Percentiles rank a stretch among this genome's conserved stretches.
phyloP scores from a whole-genome alignment of 2,797 vertebrate species.

The Glyptemys insculpta region DNA sequence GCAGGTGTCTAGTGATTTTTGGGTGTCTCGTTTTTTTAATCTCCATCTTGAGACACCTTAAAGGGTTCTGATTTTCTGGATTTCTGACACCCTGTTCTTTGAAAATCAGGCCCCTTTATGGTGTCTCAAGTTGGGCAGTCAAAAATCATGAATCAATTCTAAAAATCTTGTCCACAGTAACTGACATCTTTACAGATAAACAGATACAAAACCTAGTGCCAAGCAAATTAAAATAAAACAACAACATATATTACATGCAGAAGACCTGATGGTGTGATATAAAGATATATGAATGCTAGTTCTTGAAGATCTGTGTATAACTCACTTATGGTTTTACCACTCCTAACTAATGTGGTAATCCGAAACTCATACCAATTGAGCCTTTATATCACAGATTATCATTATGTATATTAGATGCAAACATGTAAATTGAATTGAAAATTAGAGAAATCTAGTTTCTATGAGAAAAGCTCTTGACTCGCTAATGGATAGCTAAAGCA shows the following conservation, averaged over 20 bases:
- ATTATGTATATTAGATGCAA: not conserved
- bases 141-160: not conserved
- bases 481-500: not conserved
- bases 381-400: not conserved
- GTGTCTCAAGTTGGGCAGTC: not conserved
- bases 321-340: not conserved
- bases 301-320: not conserved
- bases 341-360: not conserved
- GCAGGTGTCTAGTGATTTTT: too few species aligned
- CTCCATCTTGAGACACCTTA: not conserved
- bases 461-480: not conserved
- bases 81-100: not conserved
- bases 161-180: not conserved
- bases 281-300: not conserved
- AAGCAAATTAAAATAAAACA: not conserved
- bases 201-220: not conserved
- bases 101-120: not conserved
- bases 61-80: not conserved
- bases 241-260: not conserved
- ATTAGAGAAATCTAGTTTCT: not conserved
- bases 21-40: not conserved
- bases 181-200: not conserved
- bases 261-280: not conserved
- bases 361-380: not conserved
- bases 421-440: not conserved